Base-by-base conservation (phyloP, 2,888 invertebrate genomes). In the Acleris laterana region DNA sequence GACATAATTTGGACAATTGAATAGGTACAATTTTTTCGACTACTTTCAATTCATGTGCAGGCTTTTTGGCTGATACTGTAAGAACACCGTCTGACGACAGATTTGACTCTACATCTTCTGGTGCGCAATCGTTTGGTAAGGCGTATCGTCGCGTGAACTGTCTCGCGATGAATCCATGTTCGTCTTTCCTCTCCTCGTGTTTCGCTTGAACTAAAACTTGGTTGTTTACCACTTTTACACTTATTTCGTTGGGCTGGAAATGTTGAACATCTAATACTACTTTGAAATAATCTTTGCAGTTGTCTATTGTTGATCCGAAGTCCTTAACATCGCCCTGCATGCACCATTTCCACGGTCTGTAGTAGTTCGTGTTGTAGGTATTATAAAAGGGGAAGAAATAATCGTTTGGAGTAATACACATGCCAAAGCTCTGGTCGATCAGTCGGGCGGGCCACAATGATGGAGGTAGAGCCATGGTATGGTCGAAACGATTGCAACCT, bases 261-360 rank as follows among this genome's bases (percentile, higher is more conserved):
- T 96, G 95, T 75, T 95, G 95, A 1, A 96, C 95, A 74, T 96
- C 96, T 63, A 96, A 79, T 59, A 93, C 93, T 1, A 95, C 94
- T 88, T 94, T 89, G 68, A 89, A 93, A 59, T 76, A 78, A 62
- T 91, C 88, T 68, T 80, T 79, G 52, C 79, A 75, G 60, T 78
- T 76, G 56, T 76, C 73, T 58, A 84, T 74, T 52, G 77, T 79
- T 4, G 85, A 84, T 25, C 80, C 79, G 42, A 77, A 74, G 62
- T 82, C 83, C 69, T 80, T 78, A 9, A 69, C 68, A 44, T 63
- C 63, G 53, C 59, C 71, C 71, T 80, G 75, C n/a, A 70, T 72
- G 13, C 59, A 70, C 68, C 74, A 73, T 58, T 77, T 78, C 84
- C 83, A 84, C 5, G 81, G 82, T 55, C 83, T 76, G 57, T 74